A percentile compares a stretch with the other conserved stretches of the same genome.
These are phyloP conservation scores for Agonopterix arenella DNA, from an alignment of 2,888 invertebrate genomes.

Conservation along the genomic window DNA sequence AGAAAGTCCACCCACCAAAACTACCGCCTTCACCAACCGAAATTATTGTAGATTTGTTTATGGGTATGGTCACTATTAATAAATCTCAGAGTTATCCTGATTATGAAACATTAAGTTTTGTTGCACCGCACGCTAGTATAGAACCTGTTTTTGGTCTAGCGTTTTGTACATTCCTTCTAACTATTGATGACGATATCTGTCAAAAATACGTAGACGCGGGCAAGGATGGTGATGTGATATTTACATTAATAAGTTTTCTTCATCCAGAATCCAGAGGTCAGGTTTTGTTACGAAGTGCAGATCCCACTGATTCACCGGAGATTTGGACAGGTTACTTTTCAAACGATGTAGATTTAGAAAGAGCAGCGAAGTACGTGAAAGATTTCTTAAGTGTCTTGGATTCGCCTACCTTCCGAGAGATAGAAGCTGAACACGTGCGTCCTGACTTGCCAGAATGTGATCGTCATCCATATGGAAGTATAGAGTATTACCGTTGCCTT, in stretches of 20 bases:
- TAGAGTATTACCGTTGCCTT: neutral
- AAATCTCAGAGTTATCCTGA: neutral
- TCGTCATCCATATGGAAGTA: neutral
- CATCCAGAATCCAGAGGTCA: neutral
- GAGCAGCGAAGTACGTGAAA: neutral
- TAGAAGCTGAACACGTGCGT: neutral
- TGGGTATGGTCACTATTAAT: neutral
- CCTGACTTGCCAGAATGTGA: neutral
- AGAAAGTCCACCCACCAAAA: neutral
- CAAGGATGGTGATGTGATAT: neutral
- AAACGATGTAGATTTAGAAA: neutral
- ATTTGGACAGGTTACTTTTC: neutral
- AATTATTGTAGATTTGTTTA: neutral
- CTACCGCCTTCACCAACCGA: neutral
- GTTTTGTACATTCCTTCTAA: neutral
- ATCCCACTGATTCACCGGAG: neutral
- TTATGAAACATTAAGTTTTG: neutral
- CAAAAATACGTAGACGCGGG: neutral
- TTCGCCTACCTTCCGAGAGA: neutral
- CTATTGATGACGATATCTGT: neutral
- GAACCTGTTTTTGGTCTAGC: constrained; percentile 48
- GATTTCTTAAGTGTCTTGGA: neutral
- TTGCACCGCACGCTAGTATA: neutral
- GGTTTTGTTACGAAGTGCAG: neutral
- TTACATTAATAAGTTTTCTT: neutral